Percentiles rank a stretch among this genome's conserved stretches.
phyloP scores from a whole-genome alignment of 2,888 invertebrate species.

The Ophraella communa region DNA sequence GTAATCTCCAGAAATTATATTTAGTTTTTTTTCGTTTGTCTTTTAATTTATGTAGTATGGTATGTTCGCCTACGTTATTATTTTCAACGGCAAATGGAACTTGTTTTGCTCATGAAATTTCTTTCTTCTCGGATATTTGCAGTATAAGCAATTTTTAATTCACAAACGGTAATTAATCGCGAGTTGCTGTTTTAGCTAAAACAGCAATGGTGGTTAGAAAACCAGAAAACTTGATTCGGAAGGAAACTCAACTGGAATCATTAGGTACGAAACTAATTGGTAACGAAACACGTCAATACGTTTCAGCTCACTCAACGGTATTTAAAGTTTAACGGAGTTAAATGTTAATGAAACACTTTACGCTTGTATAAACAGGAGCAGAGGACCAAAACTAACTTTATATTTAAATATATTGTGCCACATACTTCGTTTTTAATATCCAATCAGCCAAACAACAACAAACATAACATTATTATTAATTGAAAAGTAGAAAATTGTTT shows the following conservation, averaged over 20 bases:
- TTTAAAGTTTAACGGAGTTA: neutral
- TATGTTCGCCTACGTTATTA: neutral
- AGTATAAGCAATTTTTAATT: neutral
- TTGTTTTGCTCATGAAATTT: slow-evolving; percentile 1
- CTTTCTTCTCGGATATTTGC: neutral
- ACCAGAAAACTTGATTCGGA: neutral
- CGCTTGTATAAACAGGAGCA: too few relatives aligned
- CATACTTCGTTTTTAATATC: too few relatives aligned
- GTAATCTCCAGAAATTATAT: slow-evolving; percentile 11
- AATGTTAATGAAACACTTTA: neutral
- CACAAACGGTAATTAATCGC: slow-evolving; percentile 5
- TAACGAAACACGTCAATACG: neutral
- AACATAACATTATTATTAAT: too few relatives aligned
- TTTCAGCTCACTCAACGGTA: neutral
- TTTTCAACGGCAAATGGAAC: neutral
- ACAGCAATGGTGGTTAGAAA: neutral
- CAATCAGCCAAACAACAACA: too few relatives aligned
- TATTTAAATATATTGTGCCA: too few relatives aligned
- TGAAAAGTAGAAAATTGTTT: too few relatives aligned
- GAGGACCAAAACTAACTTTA: too few relatives aligned
- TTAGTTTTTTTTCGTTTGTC: neutral
- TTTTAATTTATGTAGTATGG: neutral
- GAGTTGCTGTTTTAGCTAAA: neutral
- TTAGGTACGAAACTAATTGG: neutral
- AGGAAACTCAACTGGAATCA: neutral